Base-by-base conservation (phyloP, 2,113 vertebrate genomes). In the Siphamia tubifer region DNA sequence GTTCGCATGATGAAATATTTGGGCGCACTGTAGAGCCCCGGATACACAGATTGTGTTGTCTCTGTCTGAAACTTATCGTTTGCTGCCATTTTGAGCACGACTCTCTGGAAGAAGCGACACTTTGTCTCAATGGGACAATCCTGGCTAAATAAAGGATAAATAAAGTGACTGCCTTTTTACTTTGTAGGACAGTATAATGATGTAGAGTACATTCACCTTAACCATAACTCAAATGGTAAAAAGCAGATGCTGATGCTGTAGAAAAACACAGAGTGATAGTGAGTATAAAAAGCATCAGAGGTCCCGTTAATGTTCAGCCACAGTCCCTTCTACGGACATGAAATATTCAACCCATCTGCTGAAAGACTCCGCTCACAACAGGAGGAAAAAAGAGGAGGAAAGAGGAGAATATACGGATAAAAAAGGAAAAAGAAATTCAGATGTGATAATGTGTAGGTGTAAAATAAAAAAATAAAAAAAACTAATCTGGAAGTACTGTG, bases 261-360 rank as follows among this genome's bases (percentile, higher is more conserved):
- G 6, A 11, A 10, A 11, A 12, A 34, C 13, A 34, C 10, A 34
- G 31, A 8, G 17, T 48, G 9, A 48, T 16, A 16, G 24, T 47
- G 44, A 15, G 15, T 15, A 45, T 79, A 52, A 71, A 25, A 43
- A 1, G 45, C n/a, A 63, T 52, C 48, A 52, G 48, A 30, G 4
- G 38, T 68, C 10, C 49, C 43, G 27, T 39, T 21, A 61, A 73
- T 57, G 67, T 82, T 87, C 71, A 32, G 45, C 67, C 55, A 27
- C 65, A 49, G 53, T 49, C 36, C 42, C 51, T 23, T 62, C 61
- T 54, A 38, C 47, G 49, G 25, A 30, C 81, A 91, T 92, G 68
- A 90, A 91, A 91, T 89, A 91, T 92, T 91, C 30, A 91, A 34
- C 6, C n/a, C 21, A 21, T 61, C 71, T 31, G 44, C 75, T 85